phyloP scores from a whole-genome alignment of 1,140 invertebrate genomes.

The Homalodisca vitripennis region DNA sequence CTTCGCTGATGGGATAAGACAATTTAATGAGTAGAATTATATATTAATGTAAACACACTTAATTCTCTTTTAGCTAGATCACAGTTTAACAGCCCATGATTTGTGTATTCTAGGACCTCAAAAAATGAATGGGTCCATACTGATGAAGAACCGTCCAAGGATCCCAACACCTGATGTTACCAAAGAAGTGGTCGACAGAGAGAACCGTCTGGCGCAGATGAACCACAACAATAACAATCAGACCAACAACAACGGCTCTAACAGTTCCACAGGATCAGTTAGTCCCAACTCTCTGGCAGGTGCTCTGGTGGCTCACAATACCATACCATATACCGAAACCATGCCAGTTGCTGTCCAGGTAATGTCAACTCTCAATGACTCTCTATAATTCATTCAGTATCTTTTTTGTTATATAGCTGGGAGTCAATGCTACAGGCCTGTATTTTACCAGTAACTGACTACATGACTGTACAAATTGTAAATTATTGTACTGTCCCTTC shows the following conservation, averaged over 20 bases:
- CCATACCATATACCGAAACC: conserved; percentile 47
- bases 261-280: not conserved
- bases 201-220: conserved; percentile 50
- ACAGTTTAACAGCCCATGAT: no score
- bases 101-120: conserved; percentile 38
- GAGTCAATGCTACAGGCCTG: no score
- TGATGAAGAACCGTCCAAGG: conserved; percentile 71
- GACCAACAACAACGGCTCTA: not conserved
- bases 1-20: no score
- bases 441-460: no score
- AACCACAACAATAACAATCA: conserved; percentile 55
- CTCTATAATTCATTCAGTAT: no score
- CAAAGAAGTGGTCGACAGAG: conserved; percentile 61
- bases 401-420: no score
- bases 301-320: conserved; percentile 1
- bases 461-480: no score
- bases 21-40: no score
- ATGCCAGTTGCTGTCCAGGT: conserved; percentile 59
- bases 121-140: conserved; percentile 64
- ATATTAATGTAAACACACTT: no score
- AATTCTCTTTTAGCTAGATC: no score
- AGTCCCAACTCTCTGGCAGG: not conserved
- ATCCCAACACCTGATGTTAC: conserved; percentile 85
- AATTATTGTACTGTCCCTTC: no score
- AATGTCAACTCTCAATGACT: no score